Conservation (phyloP, 1,140 invertebrate species). For the Aphaenogaster floridana region DNA sequence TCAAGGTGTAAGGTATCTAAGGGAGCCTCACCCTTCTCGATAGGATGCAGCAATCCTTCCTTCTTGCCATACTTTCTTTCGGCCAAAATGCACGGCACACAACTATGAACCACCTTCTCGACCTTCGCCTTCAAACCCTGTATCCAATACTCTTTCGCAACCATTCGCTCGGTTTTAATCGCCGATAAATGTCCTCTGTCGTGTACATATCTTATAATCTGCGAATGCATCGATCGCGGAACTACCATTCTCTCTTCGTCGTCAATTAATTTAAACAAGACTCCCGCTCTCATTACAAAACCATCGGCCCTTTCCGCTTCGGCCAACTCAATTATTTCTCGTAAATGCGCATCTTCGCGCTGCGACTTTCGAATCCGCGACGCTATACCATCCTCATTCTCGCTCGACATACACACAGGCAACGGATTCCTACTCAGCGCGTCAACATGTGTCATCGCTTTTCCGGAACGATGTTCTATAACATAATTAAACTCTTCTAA, state of each 20-base stretch:
- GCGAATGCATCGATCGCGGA: slow-evolving; percentile 15
- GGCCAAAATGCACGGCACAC: too few species aligned
- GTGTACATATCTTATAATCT: slow-evolving; percentile 28
- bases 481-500: slow-evolving; percentile 73
- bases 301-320: background rate
- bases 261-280: slow-evolving; percentile 73
- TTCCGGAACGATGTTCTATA: slow-evolving; percentile 62
- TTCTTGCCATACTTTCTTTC: too few species aligned
- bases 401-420: slow-evolving; percentile 9
- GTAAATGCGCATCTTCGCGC: background rate
- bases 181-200: slow-evolving; percentile 26
- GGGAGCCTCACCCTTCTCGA: too few species aligned
- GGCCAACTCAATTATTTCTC: slow-evolving; percentile 18
- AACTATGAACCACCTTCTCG: too few species aligned
- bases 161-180: too few species aligned
- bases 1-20: too few species aligned
- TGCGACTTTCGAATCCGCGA: slow-evolving; percentile 1
- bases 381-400: background rate
- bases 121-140: too few species aligned
- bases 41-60: too few species aligned
- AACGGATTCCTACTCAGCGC: slow-evolving; percentile 27
- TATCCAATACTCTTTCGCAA: too few species aligned
- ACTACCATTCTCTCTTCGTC: slow-evolving; percentile 45
- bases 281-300: background rate
- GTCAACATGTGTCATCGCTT: slow-evolving; percentile 13